These are phyloP conservation scores for Zosterops borbonicus DNA, from an alignment of 2,113 vertebrate species.

Conservation along the genomic window DNA sequence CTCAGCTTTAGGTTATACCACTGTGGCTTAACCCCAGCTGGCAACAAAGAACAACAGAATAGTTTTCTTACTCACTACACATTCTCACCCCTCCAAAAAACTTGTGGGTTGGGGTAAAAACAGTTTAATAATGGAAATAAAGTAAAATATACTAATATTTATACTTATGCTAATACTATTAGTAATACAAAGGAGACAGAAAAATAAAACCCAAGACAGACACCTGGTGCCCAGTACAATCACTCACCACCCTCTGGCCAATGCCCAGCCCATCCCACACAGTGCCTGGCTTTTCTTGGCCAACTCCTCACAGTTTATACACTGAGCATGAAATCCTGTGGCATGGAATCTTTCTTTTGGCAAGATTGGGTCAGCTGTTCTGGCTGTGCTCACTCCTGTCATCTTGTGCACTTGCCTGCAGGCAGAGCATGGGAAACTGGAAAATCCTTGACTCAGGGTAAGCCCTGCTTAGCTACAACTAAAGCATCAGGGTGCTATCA, in stretches of 20 bases:
- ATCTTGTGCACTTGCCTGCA: background rate
- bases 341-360: background rate
- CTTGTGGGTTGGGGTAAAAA: background rate
- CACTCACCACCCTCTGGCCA: rapidly evolving
- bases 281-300: background rate
- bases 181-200: background rate
- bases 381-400: background rate
- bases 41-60: background rate
- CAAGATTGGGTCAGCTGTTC: background rate
- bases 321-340: background rate
- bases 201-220: background rate
- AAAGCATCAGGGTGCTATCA: background rate
- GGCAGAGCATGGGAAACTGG: background rate
- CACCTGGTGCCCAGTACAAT: background rate
- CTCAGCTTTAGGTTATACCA: background rate
- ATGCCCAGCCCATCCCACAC: background rate
- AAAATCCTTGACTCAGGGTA: background rate
- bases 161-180: background rate
- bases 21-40: background rate
- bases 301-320: too few relatives aligned
- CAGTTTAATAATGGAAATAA: background rate
- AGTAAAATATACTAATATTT: background rate
- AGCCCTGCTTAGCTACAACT: background rate
- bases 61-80: rapidly evolving
- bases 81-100: rapidly evolving